Percentiles rank a stretch among this genome's conserved stretches.
These are phyloP conservation scores for Spatulosminthurus flaviceps DNA, from an alignment of 2,888 invertebrate species.

Conservation along the genomic window DNA sequence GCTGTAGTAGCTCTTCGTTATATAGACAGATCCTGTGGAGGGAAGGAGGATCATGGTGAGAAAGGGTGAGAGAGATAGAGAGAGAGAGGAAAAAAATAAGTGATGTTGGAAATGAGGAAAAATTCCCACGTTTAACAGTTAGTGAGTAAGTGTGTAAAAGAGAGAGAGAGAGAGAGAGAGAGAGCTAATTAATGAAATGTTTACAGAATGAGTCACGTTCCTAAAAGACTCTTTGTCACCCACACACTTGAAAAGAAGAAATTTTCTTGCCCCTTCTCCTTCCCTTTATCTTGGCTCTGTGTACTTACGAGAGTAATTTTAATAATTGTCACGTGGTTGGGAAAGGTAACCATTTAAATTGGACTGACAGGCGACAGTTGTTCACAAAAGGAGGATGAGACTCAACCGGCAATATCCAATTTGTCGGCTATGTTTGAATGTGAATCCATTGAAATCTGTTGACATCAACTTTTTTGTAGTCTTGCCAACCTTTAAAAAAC, in stretches of 20 bases:
- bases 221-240: neutral
- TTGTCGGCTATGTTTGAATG: slow-evolving; percentile 20
- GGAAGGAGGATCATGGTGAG: no score
- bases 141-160: no score
- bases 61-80: no score
- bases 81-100: no score
- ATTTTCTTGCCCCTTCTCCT: neutral
- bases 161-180: no score
- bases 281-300: neutral
- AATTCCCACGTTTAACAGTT: no score
- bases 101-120: no score
- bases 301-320: slow-evolving; percentile 59
- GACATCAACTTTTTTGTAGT: slow-evolving; percentile 16
- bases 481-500: slow-evolving; percentile 8
- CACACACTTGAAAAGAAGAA: neutral
- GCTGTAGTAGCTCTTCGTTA: no score
- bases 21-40: no score
- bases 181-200: no score
- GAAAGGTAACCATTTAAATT: slow-evolving; percentile 59
- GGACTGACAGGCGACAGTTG: slow-evolving; percentile 12
- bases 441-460: neutral
- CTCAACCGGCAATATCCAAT: slow-evolving; percentile 34
- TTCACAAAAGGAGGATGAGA: slow-evolving; percentile 22
- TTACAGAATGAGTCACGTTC: no score
- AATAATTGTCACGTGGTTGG: slow-evolving; percentile 54